Conservation (phyloP, 2,888 invertebrate genomes). For the Prosopocoilus inquinatus region DNA sequence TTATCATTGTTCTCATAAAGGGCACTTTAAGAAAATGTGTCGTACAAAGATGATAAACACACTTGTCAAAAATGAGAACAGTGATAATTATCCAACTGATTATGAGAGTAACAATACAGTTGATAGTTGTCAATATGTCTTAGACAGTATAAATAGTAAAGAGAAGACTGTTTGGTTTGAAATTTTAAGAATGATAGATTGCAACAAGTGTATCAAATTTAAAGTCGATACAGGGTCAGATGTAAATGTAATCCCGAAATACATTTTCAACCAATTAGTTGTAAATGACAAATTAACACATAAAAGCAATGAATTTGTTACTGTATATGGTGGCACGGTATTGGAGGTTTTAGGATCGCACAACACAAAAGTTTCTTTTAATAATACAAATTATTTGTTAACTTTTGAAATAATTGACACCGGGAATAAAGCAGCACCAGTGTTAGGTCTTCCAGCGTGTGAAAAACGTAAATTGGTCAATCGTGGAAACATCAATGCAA, state of each 20-base stretch:
- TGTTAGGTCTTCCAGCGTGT: neutral
- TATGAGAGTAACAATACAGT: conserved; percentile 1
- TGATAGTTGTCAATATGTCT: neutral
- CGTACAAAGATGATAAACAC: conserved; percentile 4
- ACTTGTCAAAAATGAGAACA: neutral
- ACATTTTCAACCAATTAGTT: conserved; percentile 13
- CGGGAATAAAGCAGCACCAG: neutral
- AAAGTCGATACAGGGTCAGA: conserved; percentile 25
- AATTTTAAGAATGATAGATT: conserved; percentile 5
- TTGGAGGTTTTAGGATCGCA: conserved; percentile 1
- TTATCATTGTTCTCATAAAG: conserved; percentile 5
- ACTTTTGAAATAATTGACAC: conserved; percentile 6
- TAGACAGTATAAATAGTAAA: neutral
- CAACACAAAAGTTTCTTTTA: neutral
- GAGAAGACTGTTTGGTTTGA: conserved; percentile 8
- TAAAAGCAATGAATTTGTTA: neutral
- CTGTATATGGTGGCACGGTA: conserved; percentile 4
- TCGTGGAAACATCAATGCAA: no score
- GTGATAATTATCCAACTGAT: neutral
- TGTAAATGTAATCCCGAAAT: conserved; percentile 14
- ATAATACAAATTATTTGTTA: neutral
- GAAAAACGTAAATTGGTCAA: no score
- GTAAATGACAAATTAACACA: conserved; percentile 7
- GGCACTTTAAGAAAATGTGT: conserved; percentile 7
- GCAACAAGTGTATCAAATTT: conserved; percentile 15